Conservation (phyloP, 2,113 vertebrate genomes). For the Saccopteryx bilineata region DNA sequence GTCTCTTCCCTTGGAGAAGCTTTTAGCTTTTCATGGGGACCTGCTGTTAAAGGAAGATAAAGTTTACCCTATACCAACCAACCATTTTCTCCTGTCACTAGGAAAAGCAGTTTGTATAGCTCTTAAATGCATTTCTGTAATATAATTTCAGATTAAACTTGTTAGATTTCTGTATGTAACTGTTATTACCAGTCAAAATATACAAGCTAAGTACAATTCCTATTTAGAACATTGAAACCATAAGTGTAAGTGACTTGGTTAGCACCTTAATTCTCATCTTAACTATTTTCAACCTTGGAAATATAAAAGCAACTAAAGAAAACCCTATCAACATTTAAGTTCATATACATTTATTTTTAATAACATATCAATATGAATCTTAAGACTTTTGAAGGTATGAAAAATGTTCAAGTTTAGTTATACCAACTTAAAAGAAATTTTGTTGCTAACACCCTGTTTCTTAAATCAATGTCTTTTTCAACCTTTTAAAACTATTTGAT, state of each 20-base stretch:
- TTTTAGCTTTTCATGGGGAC: slow-evolving; percentile 74
- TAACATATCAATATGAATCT: background rate
- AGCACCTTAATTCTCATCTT: slow-evolving; percentile 41
- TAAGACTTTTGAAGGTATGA: slow-evolving; percentile 20
- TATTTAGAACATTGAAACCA: background rate
- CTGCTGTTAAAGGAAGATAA: slow-evolving; percentile 82
- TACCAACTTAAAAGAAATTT: slow-evolving; percentile 32
- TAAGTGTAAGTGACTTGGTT: slow-evolving; percentile 26
- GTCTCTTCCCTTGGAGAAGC: slow-evolving; percentile 87
- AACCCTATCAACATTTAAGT: slow-evolving; percentile 8
- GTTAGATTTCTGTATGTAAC: background rate
- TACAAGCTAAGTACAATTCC: slow-evolving; percentile 36
- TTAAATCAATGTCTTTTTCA: slow-evolving; percentile 46
- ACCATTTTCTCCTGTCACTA: slow-evolving; percentile 65
- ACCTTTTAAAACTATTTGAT: background rate
- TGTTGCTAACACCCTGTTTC: background rate
- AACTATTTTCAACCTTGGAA: slow-evolving; percentile 50
- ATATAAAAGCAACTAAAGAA: slow-evolving; percentile 23
- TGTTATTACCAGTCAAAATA: slow-evolving; percentile 51
- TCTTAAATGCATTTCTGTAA: background rate
- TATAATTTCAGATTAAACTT: slow-evolving; percentile 25
- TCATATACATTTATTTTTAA: background rate
- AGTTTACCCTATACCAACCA: slow-evolving; percentile 73
- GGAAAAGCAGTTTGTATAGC: slow-evolving; percentile 41
- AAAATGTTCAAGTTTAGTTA: slow-evolving; percentile 57